phyloP scores from a whole-genome alignment of 2,113 vertebrate species.

The Coreoperca whiteheadi region DNA sequence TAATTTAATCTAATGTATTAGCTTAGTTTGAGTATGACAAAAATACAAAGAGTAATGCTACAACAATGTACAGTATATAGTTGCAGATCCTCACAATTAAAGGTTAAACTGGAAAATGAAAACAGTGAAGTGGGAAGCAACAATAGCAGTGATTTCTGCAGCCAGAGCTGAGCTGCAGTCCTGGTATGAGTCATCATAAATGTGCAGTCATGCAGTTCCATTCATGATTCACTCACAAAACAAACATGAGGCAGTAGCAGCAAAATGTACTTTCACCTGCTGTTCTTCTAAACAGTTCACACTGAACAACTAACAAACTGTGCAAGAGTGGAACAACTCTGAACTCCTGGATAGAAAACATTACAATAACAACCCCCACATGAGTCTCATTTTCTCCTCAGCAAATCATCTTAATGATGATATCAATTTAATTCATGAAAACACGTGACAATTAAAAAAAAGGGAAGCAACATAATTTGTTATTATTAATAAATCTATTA shows the following conservation, averaged over 20 bases:
- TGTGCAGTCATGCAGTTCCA: neutral
- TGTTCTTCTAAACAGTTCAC: neutral
- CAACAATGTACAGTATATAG: neutral
- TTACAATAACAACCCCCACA: neutral
- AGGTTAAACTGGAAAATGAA: neutral
- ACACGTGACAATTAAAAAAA: no score
- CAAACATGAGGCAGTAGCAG: neutral
- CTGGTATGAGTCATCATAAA: slow-evolving; percentile 32
- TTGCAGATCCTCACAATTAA: neutral
- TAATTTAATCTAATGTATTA: neutral
- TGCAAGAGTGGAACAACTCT: neutral
- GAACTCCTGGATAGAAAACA: neutral
- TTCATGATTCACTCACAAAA: neutral
- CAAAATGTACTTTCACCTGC: neutral
- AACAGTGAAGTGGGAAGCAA: neutral
- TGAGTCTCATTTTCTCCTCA: neutral
- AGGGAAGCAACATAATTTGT: neutral
- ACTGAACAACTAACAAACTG: neutral
- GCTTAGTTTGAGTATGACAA: neutral
- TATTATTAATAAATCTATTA: neutral
- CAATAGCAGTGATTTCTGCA: neutral
- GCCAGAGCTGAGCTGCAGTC: neutral
- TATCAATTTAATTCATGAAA: neutral
- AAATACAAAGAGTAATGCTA: neutral
- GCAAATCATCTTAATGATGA: neutral